phyloP scores from a whole-genome alignment of 2,797 vertebrate genomes.

The Paedocypris micromegethes region DNA sequence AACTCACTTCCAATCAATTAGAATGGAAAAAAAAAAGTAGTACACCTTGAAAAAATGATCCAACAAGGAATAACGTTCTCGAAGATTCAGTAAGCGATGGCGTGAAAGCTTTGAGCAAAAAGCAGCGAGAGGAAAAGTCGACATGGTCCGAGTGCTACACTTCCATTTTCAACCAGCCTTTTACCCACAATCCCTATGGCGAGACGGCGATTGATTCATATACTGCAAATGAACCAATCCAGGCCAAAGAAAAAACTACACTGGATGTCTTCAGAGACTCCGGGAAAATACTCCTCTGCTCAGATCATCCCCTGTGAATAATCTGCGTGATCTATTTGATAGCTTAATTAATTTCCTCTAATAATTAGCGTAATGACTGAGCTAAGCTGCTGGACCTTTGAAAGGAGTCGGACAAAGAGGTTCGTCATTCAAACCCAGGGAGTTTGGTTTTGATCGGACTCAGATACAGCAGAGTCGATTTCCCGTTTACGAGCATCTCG shows the following conservation, averaged over 20 bases:
- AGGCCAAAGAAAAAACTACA: slow-evolving; percentile 65
- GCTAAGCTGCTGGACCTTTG: slow-evolving; percentile 43
- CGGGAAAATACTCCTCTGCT: slow-evolving; percentile 49
- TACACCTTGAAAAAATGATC: too few species aligned
- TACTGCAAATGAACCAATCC: slow-evolving; percentile 64
- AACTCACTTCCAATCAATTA: too few species aligned
- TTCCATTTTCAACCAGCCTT: too few species aligned
- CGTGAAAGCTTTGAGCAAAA: too few species aligned
- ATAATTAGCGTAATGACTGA: slow-evolving; percentile 51
- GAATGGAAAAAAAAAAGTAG: too few species aligned
- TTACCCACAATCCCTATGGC: too few species aligned
- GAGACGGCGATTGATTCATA: too few species aligned
- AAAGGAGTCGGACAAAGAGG: slow-evolving; percentile 27
- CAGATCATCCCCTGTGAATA: slow-evolving; percentile 49
- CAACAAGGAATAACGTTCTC: too few species aligned
- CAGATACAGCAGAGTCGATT: slow-evolving; percentile 40
- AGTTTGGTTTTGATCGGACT: slow-evolving; percentile 31
- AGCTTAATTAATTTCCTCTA: slow-evolving; percentile 57
- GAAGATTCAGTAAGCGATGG: too few species aligned
- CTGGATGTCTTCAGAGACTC: slow-evolving; percentile 55
- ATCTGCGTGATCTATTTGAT: slow-evolving; percentile 39
- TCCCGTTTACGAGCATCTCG: slow-evolving; percentile 33
- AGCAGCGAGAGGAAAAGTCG: too few species aligned
- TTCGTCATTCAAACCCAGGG: slow-evolving; percentile 25
- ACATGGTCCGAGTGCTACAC: too few species aligned